Percentiles rank a stretch among this genome's conserved stretches.
Conservation (phyloP, 2,113 vertebrate genomes). For the Rafetus swinhoei region DNA sequence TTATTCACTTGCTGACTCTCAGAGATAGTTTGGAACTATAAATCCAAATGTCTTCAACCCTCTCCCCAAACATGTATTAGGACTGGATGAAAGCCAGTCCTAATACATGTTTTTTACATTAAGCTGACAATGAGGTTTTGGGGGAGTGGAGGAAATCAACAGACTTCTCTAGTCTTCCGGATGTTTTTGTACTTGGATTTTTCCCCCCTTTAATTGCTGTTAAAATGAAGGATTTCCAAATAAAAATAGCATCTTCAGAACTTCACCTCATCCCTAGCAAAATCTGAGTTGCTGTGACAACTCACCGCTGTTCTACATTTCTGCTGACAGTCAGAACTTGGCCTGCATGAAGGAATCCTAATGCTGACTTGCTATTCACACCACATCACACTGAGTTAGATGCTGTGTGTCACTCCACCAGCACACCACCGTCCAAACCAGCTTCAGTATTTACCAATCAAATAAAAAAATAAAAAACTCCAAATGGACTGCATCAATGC, state of each 20-base stretch:
- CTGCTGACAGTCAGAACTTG: neutral
- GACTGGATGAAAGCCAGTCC: neutral
- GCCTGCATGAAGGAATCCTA: neutral
- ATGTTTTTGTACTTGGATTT: neutral
- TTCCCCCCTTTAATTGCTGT: accelerated
- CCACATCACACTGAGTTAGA: neutral
- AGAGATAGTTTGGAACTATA: neutral
- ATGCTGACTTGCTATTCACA: neutral
- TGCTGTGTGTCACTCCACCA: neutral
- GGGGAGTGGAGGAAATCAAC: neutral
- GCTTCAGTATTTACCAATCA: neutral
- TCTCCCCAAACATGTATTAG: accelerated
- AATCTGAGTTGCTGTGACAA: neutral
- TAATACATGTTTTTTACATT: neutral
- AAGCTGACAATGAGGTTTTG: accelerated
- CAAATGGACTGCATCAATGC: neutral
- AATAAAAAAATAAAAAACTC: no score
- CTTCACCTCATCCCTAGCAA: neutral
- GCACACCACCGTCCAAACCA: neutral
- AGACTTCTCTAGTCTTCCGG: neutral
- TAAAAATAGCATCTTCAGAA: neutral
- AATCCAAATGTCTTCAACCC: neutral
- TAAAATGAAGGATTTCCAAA: accelerated
- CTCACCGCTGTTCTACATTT: neutral
- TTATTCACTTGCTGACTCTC: neutral